Evolutionary conservation across 2,888 invertebrate genomes (phyloP).

Genomic region (Ryuthela nishihirai): DNA sequence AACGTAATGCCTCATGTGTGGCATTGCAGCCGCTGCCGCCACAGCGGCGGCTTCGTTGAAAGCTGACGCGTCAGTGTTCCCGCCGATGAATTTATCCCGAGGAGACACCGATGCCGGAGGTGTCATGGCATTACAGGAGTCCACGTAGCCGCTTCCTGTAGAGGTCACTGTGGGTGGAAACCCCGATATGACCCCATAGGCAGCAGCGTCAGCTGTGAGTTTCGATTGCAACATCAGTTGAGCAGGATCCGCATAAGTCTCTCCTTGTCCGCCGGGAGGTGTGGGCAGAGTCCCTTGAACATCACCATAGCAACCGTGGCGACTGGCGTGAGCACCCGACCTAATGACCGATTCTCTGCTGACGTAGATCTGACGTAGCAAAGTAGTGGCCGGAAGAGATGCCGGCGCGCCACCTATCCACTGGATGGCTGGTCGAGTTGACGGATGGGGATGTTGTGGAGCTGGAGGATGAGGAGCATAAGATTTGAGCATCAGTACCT

Average conservation of each 20-base stretch:
- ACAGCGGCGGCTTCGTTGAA: conserved; percentile 56
- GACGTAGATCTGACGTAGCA: conserved; percentile 83
- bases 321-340: conserved; percentile 61
- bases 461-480: conserved; percentile 8
- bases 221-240: conserved; percentile 57
- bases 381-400: conserved; percentile 77
- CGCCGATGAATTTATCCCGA: conserved; percentile 64
- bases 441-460: conserved; percentile 4
- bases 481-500: conserved; percentile 22
- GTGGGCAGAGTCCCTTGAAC: conserved; percentile 71
- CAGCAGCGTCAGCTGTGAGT: conserved; percentile 51
- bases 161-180: conserved; percentile 55
- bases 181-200: conserved; percentile 55
- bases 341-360: conserved; percentile 95
- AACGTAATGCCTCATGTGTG: conserved; percentile 34
- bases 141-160: conserved; percentile 54
- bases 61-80: conserved; percentile 20
- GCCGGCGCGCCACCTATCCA: conserved; percentile 67
- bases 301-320: conserved; percentile 45
- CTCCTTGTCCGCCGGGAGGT: conserved; percentile 68
- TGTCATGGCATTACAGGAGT: conserved; percentile 76
- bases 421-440: conserved; percentile 62
- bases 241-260: conserved; percentile 25
- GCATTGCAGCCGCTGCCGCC: conserved; percentile 32
- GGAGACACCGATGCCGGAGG: conserved; percentile 95